Conservation (phyloP, 2,888 invertebrate species). For the Lamproptera curius region DNA sequence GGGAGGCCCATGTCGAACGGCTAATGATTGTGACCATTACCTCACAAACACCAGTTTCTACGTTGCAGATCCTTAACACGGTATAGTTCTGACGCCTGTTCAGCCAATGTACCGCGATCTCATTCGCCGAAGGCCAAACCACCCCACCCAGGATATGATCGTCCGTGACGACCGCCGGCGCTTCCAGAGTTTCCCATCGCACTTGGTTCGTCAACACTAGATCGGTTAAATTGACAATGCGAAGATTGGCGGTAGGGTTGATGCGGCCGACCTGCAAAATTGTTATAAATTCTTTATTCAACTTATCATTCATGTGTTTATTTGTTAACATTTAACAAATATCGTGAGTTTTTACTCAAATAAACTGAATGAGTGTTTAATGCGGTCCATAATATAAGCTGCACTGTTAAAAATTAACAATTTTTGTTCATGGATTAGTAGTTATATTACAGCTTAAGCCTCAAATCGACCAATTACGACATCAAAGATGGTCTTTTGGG, state of each 20-base stretch:
- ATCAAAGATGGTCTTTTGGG: no score
- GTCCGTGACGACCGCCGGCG: slow-evolving; percentile 65
- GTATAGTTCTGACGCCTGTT: slow-evolving; percentile 90
- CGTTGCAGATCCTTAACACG: slow-evolving; percentile 78
- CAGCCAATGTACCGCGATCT: slow-evolving; percentile 87
- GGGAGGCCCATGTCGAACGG: no score
- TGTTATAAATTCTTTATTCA: neutral
- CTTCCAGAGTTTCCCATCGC: slow-evolving; percentile 52
- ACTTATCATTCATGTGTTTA: neutral
- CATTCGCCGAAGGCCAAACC: slow-evolving; percentile 82
- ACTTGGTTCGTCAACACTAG: slow-evolving; percentile 36
- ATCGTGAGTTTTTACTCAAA: neutral
- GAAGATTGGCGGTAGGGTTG: slow-evolving; percentile 85
- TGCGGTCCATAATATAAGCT: no score
- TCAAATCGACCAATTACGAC: no score
- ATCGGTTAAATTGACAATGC: slow-evolving; percentile 75
- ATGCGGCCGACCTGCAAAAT: slow-evolving; percentile 79
- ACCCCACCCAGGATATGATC: slow-evolving; percentile 85
- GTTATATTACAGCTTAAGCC: no score
- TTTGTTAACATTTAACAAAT: neutral
- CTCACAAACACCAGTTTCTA: slow-evolving; percentile 44
- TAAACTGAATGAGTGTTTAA: no score
- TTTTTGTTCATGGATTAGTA: no score
- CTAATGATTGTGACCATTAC: no score
- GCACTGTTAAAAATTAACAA: no score